These are phyloP conservation scores for Eurosta solidaginis DNA, from an alignment of 1,140 invertebrate genomes.

Conservation along the genomic window DNA sequence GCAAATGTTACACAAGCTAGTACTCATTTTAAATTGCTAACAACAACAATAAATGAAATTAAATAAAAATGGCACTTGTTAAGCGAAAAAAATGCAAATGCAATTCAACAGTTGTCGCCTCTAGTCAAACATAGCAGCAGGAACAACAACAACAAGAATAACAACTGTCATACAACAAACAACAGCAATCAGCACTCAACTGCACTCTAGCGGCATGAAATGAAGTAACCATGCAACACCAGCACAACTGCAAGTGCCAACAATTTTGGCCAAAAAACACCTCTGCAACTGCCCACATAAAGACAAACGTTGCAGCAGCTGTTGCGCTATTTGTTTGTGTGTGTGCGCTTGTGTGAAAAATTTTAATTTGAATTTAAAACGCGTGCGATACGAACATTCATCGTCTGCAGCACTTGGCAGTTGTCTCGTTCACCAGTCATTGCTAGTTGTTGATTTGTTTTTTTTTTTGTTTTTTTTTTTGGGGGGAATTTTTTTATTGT, in stretches of 20 bases:
- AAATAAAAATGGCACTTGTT: neutral
- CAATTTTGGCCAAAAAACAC: neutral
- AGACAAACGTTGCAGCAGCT: neutral
- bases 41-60: slow-evolving; percentile 17
- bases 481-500: too few species aligned
- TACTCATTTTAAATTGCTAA: slow-evolving; percentile 13
- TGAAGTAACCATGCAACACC: too few species aligned
- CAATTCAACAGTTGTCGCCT: slow-evolving; percentile 28
- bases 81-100: slow-evolving; percentile 5
- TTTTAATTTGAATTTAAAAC: slow-evolving; percentile 23
- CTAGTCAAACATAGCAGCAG: neutral
- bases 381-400: neutral
- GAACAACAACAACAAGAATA: neutral
- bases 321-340: neutral
- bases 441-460: neutral
- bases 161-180: neutral
- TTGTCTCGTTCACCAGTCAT: neutral
- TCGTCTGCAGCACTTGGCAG: neutral
- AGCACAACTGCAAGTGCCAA: neutral
- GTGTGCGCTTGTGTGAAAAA: neutral
- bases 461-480: neutral
- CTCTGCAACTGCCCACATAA: slow-evolving; percentile 20
- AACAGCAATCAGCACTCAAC: neutral
- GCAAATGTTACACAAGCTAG: neutral
- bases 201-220: neutral